A percentile compares a stretch with the other conserved stretches of the same genome.
Conservation (phyloP, 2,113 vertebrate genomes). For the Synchiropus splendidus region DNA sequence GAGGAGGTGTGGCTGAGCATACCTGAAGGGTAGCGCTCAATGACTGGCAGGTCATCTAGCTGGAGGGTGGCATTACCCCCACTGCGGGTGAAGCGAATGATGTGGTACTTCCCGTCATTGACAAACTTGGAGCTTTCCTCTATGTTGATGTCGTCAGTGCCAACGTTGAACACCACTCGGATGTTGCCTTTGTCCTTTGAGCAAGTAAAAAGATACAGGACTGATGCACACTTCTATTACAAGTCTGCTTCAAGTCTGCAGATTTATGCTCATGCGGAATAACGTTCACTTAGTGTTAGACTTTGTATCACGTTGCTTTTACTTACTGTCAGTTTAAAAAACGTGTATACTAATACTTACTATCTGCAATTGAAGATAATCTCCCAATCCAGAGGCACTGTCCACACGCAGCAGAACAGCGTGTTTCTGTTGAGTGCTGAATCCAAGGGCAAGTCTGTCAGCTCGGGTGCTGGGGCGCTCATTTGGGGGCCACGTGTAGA, state of each 20-base stretch:
- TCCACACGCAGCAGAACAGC: constrained; percentile 92
- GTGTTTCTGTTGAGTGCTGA: constrained; percentile 95
- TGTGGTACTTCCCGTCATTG: constrained; percentile 97
- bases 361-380: constrained; percentile 96
- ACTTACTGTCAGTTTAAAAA: no score
- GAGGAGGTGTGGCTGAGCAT: constrained; percentile 49
- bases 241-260: background rate
- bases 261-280: no score
- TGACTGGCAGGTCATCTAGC: constrained; percentile 95
- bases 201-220: background rate
- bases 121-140: constrained; percentile 96
- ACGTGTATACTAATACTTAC: constrained; percentile 71
- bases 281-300: no score
- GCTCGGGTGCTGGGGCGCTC: constrained; percentile 96
- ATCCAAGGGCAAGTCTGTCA: constrained; percentile 93
- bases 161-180: constrained; percentile 97
- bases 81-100: constrained; percentile 94
- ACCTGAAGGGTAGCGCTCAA: constrained; percentile 98
- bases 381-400: constrained; percentile 92
- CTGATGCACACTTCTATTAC: background rate
- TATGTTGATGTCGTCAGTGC: constrained; percentile 98
- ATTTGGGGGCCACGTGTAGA: constrained; percentile 97
- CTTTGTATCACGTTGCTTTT: no score
- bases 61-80: constrained; percentile 97
- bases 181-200: constrained; percentile 93